Percentiles rank a stretch among this genome's conserved stretches.
Evolutionary conservation across 2,888 invertebrate species (phyloP).

Genomic region (Petrophora chlorosata): DNA sequence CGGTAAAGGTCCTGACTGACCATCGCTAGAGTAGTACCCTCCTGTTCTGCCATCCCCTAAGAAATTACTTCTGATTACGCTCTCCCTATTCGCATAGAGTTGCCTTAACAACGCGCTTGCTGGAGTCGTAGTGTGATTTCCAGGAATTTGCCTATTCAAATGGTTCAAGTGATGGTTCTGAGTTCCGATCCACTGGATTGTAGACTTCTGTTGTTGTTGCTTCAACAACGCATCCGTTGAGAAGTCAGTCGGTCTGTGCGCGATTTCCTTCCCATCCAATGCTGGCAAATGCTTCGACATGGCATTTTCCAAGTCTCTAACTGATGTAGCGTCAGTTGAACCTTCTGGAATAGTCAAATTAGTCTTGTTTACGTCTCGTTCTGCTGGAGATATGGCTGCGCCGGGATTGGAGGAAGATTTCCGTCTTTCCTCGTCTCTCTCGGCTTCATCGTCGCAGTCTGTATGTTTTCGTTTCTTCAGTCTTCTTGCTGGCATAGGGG

Average conservation of each 20-base stretch:
- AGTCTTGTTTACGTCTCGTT: conserved; percentile 70
- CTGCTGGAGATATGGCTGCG: conserved; percentile 70
- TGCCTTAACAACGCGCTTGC: conserved; percentile 95
- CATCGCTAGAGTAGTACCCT: conserved; percentile 82
- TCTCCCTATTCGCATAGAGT: conserved; percentile 96
- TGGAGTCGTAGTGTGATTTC: conserved; percentile 86
- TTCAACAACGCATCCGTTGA: conserved; percentile 93
- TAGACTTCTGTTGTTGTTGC: conserved; percentile 89
- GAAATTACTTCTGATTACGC: conserved; percentile 95
- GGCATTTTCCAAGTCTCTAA: conserved; percentile 96
- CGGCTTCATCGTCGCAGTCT: conserved; percentile 72
- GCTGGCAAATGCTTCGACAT: conserved; percentile 97
- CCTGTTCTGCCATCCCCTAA: conserved; percentile 76
- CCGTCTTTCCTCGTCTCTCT: conserved; percentile 74
- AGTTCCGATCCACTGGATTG: conserved; percentile 97
- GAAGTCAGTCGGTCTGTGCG: conserved; percentile 92
- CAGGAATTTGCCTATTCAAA: conserved; percentile 84
- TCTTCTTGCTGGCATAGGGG: conserved; percentile 86
- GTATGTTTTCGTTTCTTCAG: conserved; percentile 79
- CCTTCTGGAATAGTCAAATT: conserved; percentile 70
- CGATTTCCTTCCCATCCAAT: conserved; percentile 79
- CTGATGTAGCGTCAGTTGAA: conserved; percentile 85
- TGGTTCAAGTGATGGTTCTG: conserved; percentile 87
- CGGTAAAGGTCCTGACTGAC: conserved; percentile 90
- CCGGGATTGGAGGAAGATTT: conserved; percentile 75